phyloP scores from a whole-genome alignment of 2,888 invertebrate species.

The Empis livida region DNA sequence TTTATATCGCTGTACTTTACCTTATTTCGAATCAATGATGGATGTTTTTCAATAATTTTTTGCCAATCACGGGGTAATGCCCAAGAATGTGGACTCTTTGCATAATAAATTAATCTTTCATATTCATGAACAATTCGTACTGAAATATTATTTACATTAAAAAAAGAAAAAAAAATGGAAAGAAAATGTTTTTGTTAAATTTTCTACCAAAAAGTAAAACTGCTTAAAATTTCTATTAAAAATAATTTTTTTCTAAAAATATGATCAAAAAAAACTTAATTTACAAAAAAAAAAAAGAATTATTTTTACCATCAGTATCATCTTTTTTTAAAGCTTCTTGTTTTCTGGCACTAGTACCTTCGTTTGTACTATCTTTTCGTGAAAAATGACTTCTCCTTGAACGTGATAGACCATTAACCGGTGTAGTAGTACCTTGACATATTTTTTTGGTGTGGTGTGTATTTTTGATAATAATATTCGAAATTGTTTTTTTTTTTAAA shows the following conservation, averaged over 20 bases:
- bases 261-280: not conserved
- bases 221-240: not conserved
- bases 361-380: slow-evolving; percentile 34
- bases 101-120: slow-evolving; percentile 31
- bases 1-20: slow-evolving; percentile 24
- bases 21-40: slow-evolving; percentile 35
- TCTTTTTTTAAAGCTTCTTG: slow-evolving; percentile 7
- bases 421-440: slow-evolving; percentile 5
- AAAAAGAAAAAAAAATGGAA: too few relatives aligned
- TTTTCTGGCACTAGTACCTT: slow-evolving; percentile 9
- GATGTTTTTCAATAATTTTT: slow-evolving; percentile 29
- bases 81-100: slow-evolving; percentile 35
- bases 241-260: too few relatives aligned
- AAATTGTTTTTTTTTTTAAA: too few relatives aligned
- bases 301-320: slow-evolving; percentile 11
- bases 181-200: too few relatives aligned
- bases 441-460: too few relatives aligned
- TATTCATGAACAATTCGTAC: slow-evolving; percentile 33
- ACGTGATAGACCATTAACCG: slow-evolving; percentile 29
- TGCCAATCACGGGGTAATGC: slow-evolving; percentile 31
- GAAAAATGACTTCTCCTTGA: slow-evolving; percentile 37
- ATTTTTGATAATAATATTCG: too few relatives aligned
- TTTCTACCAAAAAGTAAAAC: too few relatives aligned
- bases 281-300: slow-evolving; percentile 1
- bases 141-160: slow-evolving; percentile 6